A percentile compares a stretch with the other conserved stretches of the same genome.
These are phyloP conservation scores for Arrhamphus sclerolepis DNA, from an alignment of 2,797 vertebrate genomes.

Conservation along the genomic window DNA sequence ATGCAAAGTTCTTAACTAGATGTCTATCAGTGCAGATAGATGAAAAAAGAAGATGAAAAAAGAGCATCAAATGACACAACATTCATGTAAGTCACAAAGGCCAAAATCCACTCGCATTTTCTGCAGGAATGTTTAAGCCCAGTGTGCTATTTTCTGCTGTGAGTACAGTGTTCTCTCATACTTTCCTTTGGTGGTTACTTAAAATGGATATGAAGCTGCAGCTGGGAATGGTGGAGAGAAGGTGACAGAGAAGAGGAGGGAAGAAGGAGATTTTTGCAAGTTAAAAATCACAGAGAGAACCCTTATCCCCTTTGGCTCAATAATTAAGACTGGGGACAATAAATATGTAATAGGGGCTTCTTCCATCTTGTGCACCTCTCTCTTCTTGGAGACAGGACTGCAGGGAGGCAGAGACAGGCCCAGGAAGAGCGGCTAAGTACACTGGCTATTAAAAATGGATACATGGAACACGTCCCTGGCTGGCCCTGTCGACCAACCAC, in stretches of 20 bases:
- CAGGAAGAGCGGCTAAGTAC: conserved; percentile 76
- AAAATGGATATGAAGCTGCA: conserved; percentile 29
- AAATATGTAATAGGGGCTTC: conserved; percentile 80
- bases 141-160: conserved; percentile 23
- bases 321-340: conserved; percentile 78
- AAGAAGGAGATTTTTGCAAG: conserved; percentile 18
- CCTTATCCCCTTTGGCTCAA: conserved; percentile 68
- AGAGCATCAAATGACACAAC: too few relatives aligned
- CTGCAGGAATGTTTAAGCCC: conserved; percentile 14
- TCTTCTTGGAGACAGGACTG: conserved; percentile 67
- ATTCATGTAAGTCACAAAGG: too few relatives aligned
- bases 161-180: conserved; percentile 8
- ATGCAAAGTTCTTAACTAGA: too few relatives aligned
- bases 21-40: too few relatives aligned
- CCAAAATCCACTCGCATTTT: conserved; percentile 1
- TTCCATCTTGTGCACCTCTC: conserved; percentile 66
- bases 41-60: too few relatives aligned
- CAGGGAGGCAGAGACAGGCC: conserved; percentile 66
- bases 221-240: conserved; percentile 22
- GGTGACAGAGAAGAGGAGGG: conserved; percentile 23
- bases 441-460: conserved; percentile 79
- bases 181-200: conserved; percentile 44
- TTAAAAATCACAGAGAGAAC: conserved; percentile 42
- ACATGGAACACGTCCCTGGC: conserved; percentile 62
- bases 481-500: conserved; percentile 63